Evolutionary conservation across 1,140 invertebrate species (phyloP), one percentile per base, ranked within the genome.

Genomic region (Lordiphosa mommai): DNA sequence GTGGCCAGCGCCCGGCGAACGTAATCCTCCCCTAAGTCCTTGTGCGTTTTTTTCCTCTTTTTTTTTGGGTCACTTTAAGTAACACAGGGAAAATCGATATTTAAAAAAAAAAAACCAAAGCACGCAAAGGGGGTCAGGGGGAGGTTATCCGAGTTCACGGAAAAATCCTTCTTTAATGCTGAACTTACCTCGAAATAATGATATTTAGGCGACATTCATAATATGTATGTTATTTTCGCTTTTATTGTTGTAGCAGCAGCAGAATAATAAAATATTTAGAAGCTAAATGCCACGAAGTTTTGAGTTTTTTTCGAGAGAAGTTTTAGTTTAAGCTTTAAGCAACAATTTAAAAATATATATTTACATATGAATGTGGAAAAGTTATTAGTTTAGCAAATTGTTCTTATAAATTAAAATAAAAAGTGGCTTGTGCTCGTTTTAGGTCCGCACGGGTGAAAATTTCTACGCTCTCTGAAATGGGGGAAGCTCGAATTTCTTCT

Each of bases 201-300:
- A 90, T 91, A 92, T 91, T 93, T 93, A 92, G 93, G 92, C 93
- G 92, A 93, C 93, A 92, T 90, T 91, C 91, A 92, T 91, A 91
- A 90, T 91, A 90, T 89, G 40, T 74, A 66, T 71, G 41, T 38
- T 53, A 57, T 50, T 56, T n/a, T 49, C 34, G 47, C 14, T 43
- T 46, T 63, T 29, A 34, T 56, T 9, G 32, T 7, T 38, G 16
- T 29, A 34, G 32, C 48, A 37, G 53, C 30, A 48, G 6, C 23
- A 5, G 23, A 27, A 27, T 27, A 27, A 27, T 7, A 27, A 27
- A 27, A n/a, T n/a, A n/a, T n/a, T 27, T 27, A 27, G 0, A 27
- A 7, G 23, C 23, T 27, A 27, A 27, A 27, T 27, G 23, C 23
- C 16, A 27, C 23, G 23, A 6, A n/a, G n/a, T n/a, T n/a, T n/a